Conservation (phyloP, 2,113 vertebrate genomes). For the Cheirogaleus medius region DNA sequence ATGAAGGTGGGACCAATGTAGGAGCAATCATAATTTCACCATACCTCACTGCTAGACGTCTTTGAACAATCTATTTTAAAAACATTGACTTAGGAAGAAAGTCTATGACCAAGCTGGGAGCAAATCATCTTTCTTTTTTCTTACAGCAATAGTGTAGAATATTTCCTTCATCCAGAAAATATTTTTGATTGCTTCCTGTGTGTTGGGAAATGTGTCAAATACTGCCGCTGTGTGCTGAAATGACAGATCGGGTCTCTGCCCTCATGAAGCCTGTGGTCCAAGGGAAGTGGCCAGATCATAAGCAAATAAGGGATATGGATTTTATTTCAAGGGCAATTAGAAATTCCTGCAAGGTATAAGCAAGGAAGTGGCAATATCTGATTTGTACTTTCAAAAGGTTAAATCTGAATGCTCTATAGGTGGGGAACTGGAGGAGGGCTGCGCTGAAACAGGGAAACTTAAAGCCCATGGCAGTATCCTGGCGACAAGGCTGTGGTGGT, state of each 20-base stretch:
- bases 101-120: neutral
- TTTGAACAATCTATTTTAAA: neutral
- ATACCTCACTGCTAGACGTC: slow-evolving; percentile 13
- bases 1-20: neutral
- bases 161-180: neutral
- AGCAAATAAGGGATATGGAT: neutral
- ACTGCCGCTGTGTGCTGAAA: neutral
- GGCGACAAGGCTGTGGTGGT: neutral
- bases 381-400: neutral
- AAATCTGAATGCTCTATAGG: neutral
- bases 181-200: neutral
- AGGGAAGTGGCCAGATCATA: neutral
- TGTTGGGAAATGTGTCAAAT: neutral
- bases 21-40: neutral
- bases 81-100: neutral
- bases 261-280: neutral
- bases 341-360: neutral
- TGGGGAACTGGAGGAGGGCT: neutral
- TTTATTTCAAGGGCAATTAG: neutral
- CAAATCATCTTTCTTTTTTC: neutral
- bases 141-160: neutral
- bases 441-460: neutral
- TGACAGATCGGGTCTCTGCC: neutral
- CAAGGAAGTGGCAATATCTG: neutral
- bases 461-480: neutral